A percentile compares a stretch with the other conserved stretches of the same genome.
phyloP scores from a whole-genome alignment of 2,113 vertebrate genomes.

The Muscicapa adusta region DNA sequence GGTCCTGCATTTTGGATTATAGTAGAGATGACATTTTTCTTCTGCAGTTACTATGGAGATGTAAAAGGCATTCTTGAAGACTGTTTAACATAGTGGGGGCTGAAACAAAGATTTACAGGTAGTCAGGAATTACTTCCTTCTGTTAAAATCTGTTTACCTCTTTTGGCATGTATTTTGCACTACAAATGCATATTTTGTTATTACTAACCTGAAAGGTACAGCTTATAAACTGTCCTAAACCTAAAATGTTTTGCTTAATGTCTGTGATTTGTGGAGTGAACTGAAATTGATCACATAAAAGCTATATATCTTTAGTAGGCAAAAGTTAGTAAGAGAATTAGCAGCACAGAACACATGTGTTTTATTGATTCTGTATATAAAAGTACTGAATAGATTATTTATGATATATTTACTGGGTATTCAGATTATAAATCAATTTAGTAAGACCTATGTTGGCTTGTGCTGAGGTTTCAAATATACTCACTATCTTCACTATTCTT shows the following conservation, averaged over 20 bases:
- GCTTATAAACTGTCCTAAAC: background rate
- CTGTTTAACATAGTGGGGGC: background rate
- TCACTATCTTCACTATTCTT: background rate
- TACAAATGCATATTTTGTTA: background rate
- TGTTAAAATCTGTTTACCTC: background rate
- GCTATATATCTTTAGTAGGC: background rate
- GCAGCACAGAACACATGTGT: background rate
- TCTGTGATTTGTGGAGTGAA: background rate
- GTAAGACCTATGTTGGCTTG: background rate
- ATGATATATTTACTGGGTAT: background rate
- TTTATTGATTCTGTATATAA: background rate
- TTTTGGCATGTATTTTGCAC: background rate
- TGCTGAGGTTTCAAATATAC: background rate
- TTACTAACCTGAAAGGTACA: background rate
- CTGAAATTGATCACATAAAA: background rate
- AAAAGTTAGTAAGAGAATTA: background rate
- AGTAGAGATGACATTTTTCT: background rate
- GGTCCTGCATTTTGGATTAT: background rate
- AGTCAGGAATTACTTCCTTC: background rate
- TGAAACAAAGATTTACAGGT: background rate
- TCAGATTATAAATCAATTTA: background rate
- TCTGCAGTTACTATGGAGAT: slow-evolving; percentile 16
- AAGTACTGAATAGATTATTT: background rate
- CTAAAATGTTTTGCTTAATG: background rate
- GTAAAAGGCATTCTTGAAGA: background rate